phyloP scores from a whole-genome alignment of 2,888 invertebrate genomes.

The Xanthorhoe spadicearia region DNA sequence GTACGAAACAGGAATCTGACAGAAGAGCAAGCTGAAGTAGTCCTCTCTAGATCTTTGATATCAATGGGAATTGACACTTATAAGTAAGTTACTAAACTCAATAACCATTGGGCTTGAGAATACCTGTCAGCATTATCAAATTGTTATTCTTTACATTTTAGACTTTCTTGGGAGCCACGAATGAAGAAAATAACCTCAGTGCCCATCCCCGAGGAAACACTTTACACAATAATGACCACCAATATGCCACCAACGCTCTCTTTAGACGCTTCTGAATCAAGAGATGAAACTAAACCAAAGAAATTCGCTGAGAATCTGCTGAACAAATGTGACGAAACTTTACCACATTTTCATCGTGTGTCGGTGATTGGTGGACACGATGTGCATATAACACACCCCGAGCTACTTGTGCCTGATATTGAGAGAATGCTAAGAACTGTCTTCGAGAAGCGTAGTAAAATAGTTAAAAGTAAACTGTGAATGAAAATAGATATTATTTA shows the following conservation, averaged over 20 bases:
- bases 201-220: slow-evolving; percentile 54
- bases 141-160: slow-evolving; percentile 38
- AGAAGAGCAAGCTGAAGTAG: slow-evolving; percentile 73
- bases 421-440: slow-evolving; percentile 59
- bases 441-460: slow-evolving; percentile 22
- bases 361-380: slow-evolving; percentile 84
- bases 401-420: slow-evolving; percentile 68
- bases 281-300: slow-evolving; percentile 33
- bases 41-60: slow-evolving; percentile 75
- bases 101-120: no score
- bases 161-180: slow-evolving; percentile 64
- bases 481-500: background rate
- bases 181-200: slow-evolving; percentile 55
- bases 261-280: slow-evolving; percentile 53
- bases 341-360: slow-evolving; percentile 47
- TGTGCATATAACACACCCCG: slow-evolving; percentile 83
- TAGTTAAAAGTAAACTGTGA: slow-evolving; percentile 47
- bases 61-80: slow-evolving; percentile 71
- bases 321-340: slow-evolving; percentile 49
- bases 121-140: background rate
- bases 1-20: slow-evolving; percentile 68
- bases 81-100: slow-evolving; percentile 50
- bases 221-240: slow-evolving; percentile 49
- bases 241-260: slow-evolving; percentile 58
- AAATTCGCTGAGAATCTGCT: slow-evolving; percentile 49